Base-by-base conservation (phyloP, 2,888 invertebrate species). In the Mythimna loreyi region DNA sequence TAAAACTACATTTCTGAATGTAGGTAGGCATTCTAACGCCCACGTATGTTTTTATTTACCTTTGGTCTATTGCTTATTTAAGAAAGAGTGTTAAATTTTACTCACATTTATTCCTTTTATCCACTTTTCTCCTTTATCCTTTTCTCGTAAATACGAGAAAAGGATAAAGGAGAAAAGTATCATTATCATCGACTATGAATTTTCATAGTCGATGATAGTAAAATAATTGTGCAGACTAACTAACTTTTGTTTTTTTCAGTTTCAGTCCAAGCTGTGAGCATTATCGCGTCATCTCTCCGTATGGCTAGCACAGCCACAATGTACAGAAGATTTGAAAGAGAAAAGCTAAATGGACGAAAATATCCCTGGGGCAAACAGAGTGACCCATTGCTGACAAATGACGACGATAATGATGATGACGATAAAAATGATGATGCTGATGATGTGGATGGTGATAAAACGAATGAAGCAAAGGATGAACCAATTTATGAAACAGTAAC, bases 321-420 rank as follows among this genome's bases (percentile, higher is more conserved):
- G 30, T 98, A 97, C 86, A 97, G 98, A 91, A 96, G 98, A 86
- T 98, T 98, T 87, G 98, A 98, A 92, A 97, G 98, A 79, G 98
- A 98, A 92, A 97, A 97, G 85, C 87, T 97, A 43, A 97, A 97
- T 62, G 98, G 98, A 0, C 96, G 97, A 57, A 96, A 96, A 86
- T 97, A 98, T 90, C 98, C 98, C 2, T 98, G 98, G 98, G 96
- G 96, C 28, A 84, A 84, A 47, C 83, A 83, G 40, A 61, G 74
- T 11, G 81, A 87, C 50, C 82, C 87, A 19, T 33, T 79, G 21
- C 64, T 74, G 33, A 84, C 87, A 58, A 86, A 89, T 3, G 87
- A 91, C n/a, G 92, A 94, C 77, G 85, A 86, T 21, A 64, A 68
- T 1, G 84, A 45, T 40, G 28, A 3, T 9, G 92, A 94, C 77